Evolutionary conservation across 2,797 vertebrate genomes (phyloP).

Genomic region (Neopelma chrysocephalum): DNA sequence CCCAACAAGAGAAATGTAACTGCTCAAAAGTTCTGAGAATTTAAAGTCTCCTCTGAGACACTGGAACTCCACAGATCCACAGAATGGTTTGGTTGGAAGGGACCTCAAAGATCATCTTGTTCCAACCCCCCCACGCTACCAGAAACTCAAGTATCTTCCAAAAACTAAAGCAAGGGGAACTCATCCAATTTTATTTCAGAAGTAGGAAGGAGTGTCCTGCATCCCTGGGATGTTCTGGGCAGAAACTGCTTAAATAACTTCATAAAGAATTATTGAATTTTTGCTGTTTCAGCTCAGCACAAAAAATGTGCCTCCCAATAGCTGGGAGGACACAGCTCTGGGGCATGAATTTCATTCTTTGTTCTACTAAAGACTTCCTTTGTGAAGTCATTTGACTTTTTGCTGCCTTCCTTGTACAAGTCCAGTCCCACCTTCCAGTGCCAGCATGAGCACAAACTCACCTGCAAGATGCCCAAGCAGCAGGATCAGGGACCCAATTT

Average conservation of each 20-base stretch:
- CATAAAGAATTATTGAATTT: neutral
- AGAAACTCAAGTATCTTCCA: neutral
- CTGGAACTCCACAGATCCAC: neutral
- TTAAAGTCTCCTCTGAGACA: neutral
- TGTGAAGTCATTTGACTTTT: neutral
- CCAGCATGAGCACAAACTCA: neutral
- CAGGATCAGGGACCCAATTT: neutral
- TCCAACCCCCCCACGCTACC: neutral
- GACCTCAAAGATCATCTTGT: neutral
- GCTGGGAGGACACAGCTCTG: neutral
- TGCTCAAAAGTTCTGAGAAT: neutral
- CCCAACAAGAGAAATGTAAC: neutral
- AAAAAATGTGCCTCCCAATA: fast-evolving
- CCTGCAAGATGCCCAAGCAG: neutral
- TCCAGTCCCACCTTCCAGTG: neutral
- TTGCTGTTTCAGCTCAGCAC: neutral
- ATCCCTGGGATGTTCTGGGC: neutral
- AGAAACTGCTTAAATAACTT: neutral
- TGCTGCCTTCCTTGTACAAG: neutral
- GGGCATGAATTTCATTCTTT: neutral
- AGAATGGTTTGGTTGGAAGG: neutral
- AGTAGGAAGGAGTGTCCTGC: neutral
- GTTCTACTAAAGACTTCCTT: neutral
- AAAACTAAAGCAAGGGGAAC: neutral
- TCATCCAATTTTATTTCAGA: fast-evolving